Conservation (phyloP, 1,140 invertebrate genomes). For the Diplogasteroides magnus region DNA sequence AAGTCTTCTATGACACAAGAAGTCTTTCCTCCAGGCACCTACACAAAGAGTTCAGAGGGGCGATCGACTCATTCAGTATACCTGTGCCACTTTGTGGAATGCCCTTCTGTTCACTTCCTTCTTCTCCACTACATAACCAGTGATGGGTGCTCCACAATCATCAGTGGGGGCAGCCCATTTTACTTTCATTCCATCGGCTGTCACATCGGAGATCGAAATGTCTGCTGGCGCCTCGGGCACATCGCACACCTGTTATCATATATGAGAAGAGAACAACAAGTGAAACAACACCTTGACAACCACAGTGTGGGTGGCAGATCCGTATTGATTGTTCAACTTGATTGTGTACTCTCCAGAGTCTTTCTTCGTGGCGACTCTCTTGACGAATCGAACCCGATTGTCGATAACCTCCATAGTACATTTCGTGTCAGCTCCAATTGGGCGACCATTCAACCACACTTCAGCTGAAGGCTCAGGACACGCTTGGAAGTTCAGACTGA, state of each 20-base stretch:
- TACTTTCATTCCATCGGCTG: constrained; percentile 92
- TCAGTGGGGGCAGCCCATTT: constrained; percentile 82
- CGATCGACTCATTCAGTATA: constrained; percentile 4
- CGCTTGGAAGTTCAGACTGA: constrained; percentile 26
- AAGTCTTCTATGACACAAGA: constrained; percentile 43
- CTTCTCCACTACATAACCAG: constrained; percentile 86
- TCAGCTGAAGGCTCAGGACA: constrained; percentile 43
- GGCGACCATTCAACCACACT: constrained; percentile 41
- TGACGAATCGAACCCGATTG: constrained; percentile 29
- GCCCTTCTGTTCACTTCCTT: constrained; percentile 77
- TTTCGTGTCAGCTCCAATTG: constrained; percentile 35
- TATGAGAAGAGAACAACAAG: not conserved
- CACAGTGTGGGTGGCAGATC: constrained; percentile 74
- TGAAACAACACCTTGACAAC: constrained; percentile 61
- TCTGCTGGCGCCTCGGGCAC: constrained; percentile 77
- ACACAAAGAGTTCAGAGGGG: too few relatives aligned
- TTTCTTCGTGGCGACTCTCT: constrained; percentile 54
- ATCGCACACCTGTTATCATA: constrained; percentile 59
- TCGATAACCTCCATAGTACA: constrained; percentile 44
- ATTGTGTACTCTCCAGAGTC: constrained; percentile 82
- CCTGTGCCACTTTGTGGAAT: constrained; percentile 42
- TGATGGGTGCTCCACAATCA: constrained; percentile 87
- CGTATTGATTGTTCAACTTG: constrained; percentile 84
- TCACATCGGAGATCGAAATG: constrained; percentile 85
- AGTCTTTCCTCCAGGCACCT: constrained; percentile 35